A percentile compares a stretch with the other conserved stretches of the same genome.
These are phyloP conservation scores for Spodoptera frugiperda DNA, from an alignment of 1,140 invertebrate genomes.

Conservation along the genomic window DNA sequence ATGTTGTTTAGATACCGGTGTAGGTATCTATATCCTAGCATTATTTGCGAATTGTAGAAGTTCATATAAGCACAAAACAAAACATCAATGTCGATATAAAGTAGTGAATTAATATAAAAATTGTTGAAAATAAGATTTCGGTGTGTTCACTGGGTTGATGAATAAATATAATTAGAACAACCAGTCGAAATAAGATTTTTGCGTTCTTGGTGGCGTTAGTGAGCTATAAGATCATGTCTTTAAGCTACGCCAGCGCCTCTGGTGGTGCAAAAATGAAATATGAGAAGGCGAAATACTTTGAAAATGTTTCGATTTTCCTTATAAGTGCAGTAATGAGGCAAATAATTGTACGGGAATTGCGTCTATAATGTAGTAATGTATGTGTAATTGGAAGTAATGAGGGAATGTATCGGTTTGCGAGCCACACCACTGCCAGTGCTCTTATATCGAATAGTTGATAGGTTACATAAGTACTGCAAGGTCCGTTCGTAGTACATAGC, in stretches of 20 bases:
- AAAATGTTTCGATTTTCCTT: too few relatives aligned
- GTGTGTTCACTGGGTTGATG: constrained; percentile 25
- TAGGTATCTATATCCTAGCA: constrained; percentile 14
- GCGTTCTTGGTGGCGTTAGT: too few relatives aligned
- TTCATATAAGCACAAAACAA: constrained; percentile 14
- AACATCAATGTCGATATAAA: constrained; percentile 25
- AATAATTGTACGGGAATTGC: too few relatives aligned
- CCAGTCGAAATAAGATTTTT: too few relatives aligned
- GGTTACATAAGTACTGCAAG: constrained; percentile 1
- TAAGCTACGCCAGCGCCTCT: too few relatives aligned
- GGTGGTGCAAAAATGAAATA: too few relatives aligned
- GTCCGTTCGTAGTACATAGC: constrained; percentile 38
- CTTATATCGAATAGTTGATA: constrained; percentile 50
- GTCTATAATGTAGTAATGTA: too few relatives aligned
- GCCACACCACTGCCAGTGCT: constrained; percentile 67
- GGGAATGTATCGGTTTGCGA: constrained; percentile 28
- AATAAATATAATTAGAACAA: neutral
- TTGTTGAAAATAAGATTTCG: neutral
- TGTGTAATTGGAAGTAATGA: neutral
- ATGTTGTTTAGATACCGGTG: neutral
- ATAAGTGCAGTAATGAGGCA: too few relatives aligned
- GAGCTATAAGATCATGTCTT: too few relatives aligned
- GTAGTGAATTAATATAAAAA: neutral
- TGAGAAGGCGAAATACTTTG: too few relatives aligned
- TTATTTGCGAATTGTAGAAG: neutral